Base-by-base conservation (phyloP, 2,113 vertebrate species). In the Mormoops blainvillei region DNA sequence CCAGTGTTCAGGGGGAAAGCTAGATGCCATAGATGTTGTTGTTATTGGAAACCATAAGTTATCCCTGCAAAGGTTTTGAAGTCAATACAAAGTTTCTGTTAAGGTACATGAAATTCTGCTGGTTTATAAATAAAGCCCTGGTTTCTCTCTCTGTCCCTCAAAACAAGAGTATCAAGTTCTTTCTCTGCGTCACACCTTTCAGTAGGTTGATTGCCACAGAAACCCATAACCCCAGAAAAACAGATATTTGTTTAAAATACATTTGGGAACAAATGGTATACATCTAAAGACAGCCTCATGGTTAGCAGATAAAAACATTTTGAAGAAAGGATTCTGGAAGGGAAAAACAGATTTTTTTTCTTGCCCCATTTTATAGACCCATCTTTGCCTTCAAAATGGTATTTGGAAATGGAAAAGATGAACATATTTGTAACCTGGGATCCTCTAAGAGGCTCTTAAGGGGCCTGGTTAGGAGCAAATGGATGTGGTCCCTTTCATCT, bases 361-460 rank as follows among this genome's bases (percentile, higher is more conserved):
- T 78, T 88, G 88, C 97, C 87, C 96, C 97, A 97, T 95, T 98
- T 96, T 97, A 93, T 91, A 97, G 96, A 82, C 80, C 84, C 77
- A 67, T 15, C 73, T 95, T 98, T 97, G 96, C 98, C 98, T 98
- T 99, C 98, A 98, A 98, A 97, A 99, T 98, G 97, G 97, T 97
- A 96, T 98, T 98, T 92, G 97, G 98, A 97, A 97, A 98, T 98
- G 98, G 98, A 98, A 98, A 98, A 99, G 98, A 99, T 96, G 98
- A 98, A 97, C 97, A 98, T 97, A 98, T 98, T 98, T 98, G 98
- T 98, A 98, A 98, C 87, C 89, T 91, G 87, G 98, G 91, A 94
- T 97, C 98, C 98, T 97, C 98, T 99, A 98, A 99, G 98, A 98
- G 98, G 98, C 98, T 99, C 98, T 98, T 98, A 94, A 98, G 95